phyloP scores from a whole-genome alignment of 2,113 vertebrate species.

The Seriola dumerili region DNA sequence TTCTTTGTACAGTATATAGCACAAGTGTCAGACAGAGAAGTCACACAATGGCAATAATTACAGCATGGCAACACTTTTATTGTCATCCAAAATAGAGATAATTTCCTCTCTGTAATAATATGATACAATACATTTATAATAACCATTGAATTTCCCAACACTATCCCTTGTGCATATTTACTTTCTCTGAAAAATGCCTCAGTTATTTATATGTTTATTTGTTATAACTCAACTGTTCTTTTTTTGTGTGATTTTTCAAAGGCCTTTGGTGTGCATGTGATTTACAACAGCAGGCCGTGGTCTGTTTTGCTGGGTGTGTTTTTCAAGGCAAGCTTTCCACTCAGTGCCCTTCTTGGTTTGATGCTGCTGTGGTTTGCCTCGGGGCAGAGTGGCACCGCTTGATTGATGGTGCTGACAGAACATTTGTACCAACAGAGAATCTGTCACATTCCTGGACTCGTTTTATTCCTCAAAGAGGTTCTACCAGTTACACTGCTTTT shows the following conservation, averaged over 20 bases:
- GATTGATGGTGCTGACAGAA: conserved; percentile 82
- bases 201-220: conserved; percentile 79
- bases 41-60: conserved; percentile 70
- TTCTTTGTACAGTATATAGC: conserved; percentile 28
- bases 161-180: conserved; percentile 60
- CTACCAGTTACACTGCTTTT: conserved; percentile 36
- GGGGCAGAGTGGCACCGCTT: conserved; percentile 80
- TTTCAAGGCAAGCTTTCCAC: conserved; percentile 68
- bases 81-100: conserved; percentile 72
- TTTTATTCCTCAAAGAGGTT: conserved; percentile 40
- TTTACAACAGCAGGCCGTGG: conserved; percentile 72
- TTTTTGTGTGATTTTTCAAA: conserved; percentile 68
- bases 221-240: conserved; percentile 65
- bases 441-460: conserved; percentile 56
- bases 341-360: conserved; percentile 74
- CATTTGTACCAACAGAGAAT: conserved; percentile 68
- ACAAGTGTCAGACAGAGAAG: conserved; percentile 42
- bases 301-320: conserved; percentile 71
- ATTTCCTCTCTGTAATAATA: conserved; percentile 69
- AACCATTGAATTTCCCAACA: conserved; percentile 62
- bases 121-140: conserved; percentile 58
- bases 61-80: conserved; percentile 65
- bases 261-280: conserved; percentile 72
- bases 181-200: conserved; percentile 54
- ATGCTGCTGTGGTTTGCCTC: conserved; percentile 81